These are phyloP conservation scores for Protaetia brevitarsis DNA, from an alignment of 1,140 invertebrate genomes.

Conservation along the genomic window DNA sequence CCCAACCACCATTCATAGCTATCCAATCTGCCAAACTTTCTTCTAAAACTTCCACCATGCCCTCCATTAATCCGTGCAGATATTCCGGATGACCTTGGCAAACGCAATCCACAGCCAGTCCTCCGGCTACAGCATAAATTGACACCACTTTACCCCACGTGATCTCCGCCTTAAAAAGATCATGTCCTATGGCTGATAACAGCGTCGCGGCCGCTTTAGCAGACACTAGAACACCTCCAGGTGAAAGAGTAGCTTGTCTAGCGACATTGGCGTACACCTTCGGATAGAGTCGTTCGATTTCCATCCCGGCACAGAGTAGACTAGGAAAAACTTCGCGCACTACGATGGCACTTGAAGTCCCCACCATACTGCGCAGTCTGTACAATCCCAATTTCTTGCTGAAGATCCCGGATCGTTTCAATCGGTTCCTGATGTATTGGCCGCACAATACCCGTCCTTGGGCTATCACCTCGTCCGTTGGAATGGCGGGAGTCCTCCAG, in stretches of 20 bases:
- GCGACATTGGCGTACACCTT: slow-evolving; percentile 59
- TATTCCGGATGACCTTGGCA: slow-evolving; percentile 63
- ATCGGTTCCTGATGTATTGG: slow-evolving; percentile 62
- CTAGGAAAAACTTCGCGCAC: slow-evolving; percentile 61
- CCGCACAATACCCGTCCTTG: slow-evolving; percentile 53
- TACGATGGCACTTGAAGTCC: slow-evolving; percentile 48
- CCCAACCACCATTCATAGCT: slow-evolving; percentile 70
- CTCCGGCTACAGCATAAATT: slow-evolving; percentile 65
- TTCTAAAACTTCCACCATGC: slow-evolving; percentile 62
- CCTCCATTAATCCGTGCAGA: slow-evolving; percentile 59
- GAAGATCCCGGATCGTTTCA: slow-evolving; percentile 64
- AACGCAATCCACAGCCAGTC: slow-evolving; percentile 68
- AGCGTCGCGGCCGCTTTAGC: slow-evolving; percentile 57
- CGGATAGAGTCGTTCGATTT: slow-evolving; percentile 66
- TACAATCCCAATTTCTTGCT: slow-evolving; percentile 69
- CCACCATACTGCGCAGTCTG: slow-evolving; percentile 59
- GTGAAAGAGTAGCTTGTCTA: slow-evolving; percentile 53
- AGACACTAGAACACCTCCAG: slow-evolving; percentile 52
- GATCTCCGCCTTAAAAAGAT: slow-evolving; percentile 57
- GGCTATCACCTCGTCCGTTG: slow-evolving; percentile 56
- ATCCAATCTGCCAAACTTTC: slow-evolving; percentile 67
- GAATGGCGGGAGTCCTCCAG: slow-evolving; percentile 57
- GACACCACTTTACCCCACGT: slow-evolving; percentile 69
- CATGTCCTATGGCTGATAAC: slow-evolving; percentile 57
- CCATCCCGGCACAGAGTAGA: slow-evolving; percentile 55